Conservation (phyloP, 1,140 invertebrate species). For the Lasioglossum baleicum region DNA sequence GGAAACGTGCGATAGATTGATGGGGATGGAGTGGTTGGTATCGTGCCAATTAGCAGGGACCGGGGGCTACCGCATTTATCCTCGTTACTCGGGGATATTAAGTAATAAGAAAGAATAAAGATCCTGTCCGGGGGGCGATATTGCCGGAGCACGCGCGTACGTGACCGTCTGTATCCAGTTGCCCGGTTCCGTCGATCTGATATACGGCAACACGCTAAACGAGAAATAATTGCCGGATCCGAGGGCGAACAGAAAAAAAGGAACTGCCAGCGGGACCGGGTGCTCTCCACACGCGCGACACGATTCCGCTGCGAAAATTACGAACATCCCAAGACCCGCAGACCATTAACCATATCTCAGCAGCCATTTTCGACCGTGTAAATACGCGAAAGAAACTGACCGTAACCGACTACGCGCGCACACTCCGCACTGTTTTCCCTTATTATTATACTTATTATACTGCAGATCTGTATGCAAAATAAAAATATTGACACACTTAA, state of each 20-base stretch:
- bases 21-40: conserved; percentile 17
- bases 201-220: conserved; percentile 56
- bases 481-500: too few relatives aligned
- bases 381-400: too few relatives aligned
- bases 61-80: conserved; percentile 48
- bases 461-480: too few relatives aligned
- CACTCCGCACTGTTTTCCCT: neutral
- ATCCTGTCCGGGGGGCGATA: conserved; percentile 55
- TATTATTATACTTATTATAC: too few relatives aligned
- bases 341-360: too few relatives aligned
- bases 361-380: too few relatives aligned
- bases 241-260: conserved; percentile 16
- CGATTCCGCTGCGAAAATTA: neutral
- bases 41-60: conserved; percentile 47
- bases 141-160: conserved; percentile 49
- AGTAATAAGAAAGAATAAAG: conserved; percentile 67
- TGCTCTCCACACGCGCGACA: neutral
- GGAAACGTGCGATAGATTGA: conserved; percentile 14
- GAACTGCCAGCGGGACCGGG: neutral
- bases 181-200: conserved; percentile 50
- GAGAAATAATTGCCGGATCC: conserved; percentile 54
- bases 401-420: neutral
- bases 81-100: conserved; percentile 61
- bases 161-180: conserved; percentile 49
- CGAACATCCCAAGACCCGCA: neutral